Evolutionary conservation across 2,113 vertebrate genomes (phyloP), one percentile per base, ranked within the genome.

Genomic region (Speoplatyrhinus poulsoni): DNA sequence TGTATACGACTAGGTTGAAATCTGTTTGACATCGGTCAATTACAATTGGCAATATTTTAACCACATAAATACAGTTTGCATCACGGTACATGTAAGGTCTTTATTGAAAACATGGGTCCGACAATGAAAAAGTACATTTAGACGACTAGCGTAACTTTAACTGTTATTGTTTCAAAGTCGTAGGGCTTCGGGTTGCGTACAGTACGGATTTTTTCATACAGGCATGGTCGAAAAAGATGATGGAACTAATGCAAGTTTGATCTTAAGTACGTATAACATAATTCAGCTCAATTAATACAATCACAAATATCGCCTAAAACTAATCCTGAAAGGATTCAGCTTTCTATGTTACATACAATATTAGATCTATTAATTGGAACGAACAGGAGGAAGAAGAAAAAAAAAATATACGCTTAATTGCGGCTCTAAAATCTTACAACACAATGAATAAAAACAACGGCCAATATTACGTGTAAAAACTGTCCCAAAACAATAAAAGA

Each of bases 361-460:
- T 65, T 64, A 85, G 41, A 62, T 80, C 50, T 69, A 79, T 50
- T 70, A 64, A 59, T 67, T 73, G 33, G 57, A 75, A 80, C 69
- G 64, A 68, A 73, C 26, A 26, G 26, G 26, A 26, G 79, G 79
- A 70, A 52, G 50, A 48, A 79, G 69, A 83, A 78, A 63, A 71
- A 57, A 64, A 57, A 48, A 58, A 11, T 59, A 70, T 47, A 8
- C 80, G 84, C 76, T 70, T 78, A 68, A 66, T 52, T 75, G 47
- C 72, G 67, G 83, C 60, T 75, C 81, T 80, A 82, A 80, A 82
- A 74, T 69, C 55, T 81, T 87, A 85, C 72, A 87, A 77, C 83
- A 89, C 85, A 91, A 67, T 83, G 32, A 68, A 65, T 82, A 75
- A 82, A 85, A 88, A 77, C 82, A 65, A 59, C 36, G 3, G 9